phyloP scores from a whole-genome alignment of 2,888 invertebrate genomes.

The Drosophila birchii region DNA sequence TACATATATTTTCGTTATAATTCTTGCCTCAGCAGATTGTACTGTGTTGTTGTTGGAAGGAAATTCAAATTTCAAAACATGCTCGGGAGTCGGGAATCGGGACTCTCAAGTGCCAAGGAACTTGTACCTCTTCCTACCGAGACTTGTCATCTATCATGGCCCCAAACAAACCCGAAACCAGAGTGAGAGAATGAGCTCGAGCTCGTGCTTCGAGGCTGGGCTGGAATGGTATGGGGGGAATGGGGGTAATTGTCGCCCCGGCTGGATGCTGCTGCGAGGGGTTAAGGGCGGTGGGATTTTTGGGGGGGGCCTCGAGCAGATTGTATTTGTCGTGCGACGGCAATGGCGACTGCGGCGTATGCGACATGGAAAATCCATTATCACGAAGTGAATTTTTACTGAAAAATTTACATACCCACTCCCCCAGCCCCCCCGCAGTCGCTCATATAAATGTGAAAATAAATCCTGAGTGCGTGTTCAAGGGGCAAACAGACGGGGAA shows the following conservation, averaged over 20 bases:
- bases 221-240: not conserved
- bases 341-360: conserved; percentile 67
- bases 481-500: conserved; percentile 17
- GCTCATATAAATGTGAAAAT: conserved; percentile 77
- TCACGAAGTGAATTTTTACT: conserved; percentile 81
- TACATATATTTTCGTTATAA: conserved; percentile 12
- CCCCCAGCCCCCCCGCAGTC: conserved; percentile 45
- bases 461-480: conserved; percentile 78
- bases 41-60: conserved; percentile 19
- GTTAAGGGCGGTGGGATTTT: conserved; percentile 29
- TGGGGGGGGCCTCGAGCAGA: conserved; percentile 42
- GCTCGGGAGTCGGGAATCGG: conserved; percentile 11
- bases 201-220: conserved; percentile 18
- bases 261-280: conserved; percentile 16
- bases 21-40: conserved; percentile 5
- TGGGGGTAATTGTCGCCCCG: conserved; percentile 72
- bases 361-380: conserved; percentile 83
- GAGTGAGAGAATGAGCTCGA: not conserved
- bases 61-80: conserved; percentile 68
- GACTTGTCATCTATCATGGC: conserved; percentile 73
- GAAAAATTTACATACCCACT: conserved; percentile 78
- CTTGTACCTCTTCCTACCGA: conserved; percentile 67
- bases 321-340: conserved; percentile 55
- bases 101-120: conserved; percentile 63
- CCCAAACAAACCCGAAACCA: conserved; percentile 48